These are phyloP conservation scores for Hydra vulgaris DNA, from an alignment of 30 jellyfish, hydroid and myxozoan genomes.

Conservation along the genomic window DNA sequence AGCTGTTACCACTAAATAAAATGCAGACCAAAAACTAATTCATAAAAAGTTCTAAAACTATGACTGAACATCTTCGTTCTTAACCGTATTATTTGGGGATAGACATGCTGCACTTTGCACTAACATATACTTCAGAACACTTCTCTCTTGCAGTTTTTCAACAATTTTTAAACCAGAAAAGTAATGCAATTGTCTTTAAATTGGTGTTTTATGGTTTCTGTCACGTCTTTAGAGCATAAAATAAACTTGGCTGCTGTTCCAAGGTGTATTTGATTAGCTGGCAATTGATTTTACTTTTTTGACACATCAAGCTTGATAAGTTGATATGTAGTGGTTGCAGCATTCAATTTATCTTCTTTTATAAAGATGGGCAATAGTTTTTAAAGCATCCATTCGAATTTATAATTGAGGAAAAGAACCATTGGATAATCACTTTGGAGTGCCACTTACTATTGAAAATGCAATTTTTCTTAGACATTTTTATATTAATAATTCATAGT, in stretches of 20 bases:
- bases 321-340: background rate
- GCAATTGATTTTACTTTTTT: background rate
- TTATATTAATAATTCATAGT: too few relatives aligned
- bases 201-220: background rate
- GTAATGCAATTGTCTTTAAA: slow-evolving; percentile 7
- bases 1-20: too few relatives aligned
- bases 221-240: background rate
- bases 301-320: background rate
- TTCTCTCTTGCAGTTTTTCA: slow-evolving; percentile 2
- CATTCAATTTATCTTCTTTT: background rate
- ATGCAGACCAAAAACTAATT: too few relatives aligned
- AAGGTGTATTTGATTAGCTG: background rate
- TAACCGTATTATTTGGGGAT: background rate
- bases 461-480: too few relatives aligned
- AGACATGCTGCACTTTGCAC: background rate
- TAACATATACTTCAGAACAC: background rate
- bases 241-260: background rate
- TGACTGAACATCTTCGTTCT: background rate
- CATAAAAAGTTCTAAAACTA: too few relatives aligned
- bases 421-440: too few relatives aligned
- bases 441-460: too few relatives aligned
- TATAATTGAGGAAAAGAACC: too few relatives aligned
- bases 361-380: background rate
- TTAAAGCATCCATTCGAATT: background rate
- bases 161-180: background rate